Evolutionary conservation across 1,140 invertebrate genomes (phyloP), one percentile per base, ranked within the genome.

Genomic region (Telenomus remus): DNA sequence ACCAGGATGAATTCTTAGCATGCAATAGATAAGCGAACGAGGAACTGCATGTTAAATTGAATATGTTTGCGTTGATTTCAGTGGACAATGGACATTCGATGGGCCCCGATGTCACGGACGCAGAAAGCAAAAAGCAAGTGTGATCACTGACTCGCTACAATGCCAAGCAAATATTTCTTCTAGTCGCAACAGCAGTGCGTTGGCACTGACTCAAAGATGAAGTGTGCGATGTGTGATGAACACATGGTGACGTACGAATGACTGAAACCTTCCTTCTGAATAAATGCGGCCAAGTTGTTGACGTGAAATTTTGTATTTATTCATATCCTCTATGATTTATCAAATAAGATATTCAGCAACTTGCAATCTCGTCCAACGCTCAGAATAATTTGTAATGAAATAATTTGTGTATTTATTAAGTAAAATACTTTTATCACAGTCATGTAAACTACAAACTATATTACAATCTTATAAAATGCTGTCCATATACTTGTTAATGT

Each of bases 371-470:
- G 37, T 10, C 16, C 33, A 10, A 44, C 4, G 59, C 13, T 8
- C 14, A 15, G n/a, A n/a, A n/a, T 27, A n/a, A 27, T 44, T 27
- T 65, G 12, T 79, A 35, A 84, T 84, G 87, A 86, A 85, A 78
- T 86, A 85, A 85, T 80, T 85, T 84, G 85, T 84, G 80, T 81
- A 80, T 57, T 79, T 80, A 85, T 79, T 56, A 64, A 83, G 83
- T 86, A 85, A 84, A 86, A 84, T 87, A 87, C 82, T 82, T 82
- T 85, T 88, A 88, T 88, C 86, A 88, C 86, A 88, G 86, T 87
- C 86, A 86, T 82, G 81, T 86, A 86, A 87, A 79, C 84, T 87
- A 87, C 81, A 87, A 86, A 86, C 85, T 85, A 86, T 79, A 78
- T 75, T 86, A 84, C 65, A 74, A 82, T 79, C 78, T 82, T 80